Evolutionary conservation across 2,797 vertebrate genomes (phyloP).

Genomic region (Enteromius afrohamiltoni): DNA sequence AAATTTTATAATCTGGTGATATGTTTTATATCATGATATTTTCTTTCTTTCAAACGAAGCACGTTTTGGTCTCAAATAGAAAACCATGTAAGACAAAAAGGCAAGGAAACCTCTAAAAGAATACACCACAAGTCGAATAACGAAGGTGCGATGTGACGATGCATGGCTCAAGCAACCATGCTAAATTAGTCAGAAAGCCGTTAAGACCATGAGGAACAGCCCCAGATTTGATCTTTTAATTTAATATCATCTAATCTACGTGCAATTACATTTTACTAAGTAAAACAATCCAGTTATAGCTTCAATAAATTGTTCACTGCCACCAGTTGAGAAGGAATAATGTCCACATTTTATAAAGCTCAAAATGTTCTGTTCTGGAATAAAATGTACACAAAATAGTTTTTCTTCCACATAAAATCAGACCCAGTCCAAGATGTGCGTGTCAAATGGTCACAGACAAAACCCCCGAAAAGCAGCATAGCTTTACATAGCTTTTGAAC

Average conservation of each 20-base stretch:
- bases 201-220: neutral
- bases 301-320: neutral
- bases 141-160: neutral
- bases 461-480: neutral
- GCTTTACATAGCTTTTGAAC: neutral
- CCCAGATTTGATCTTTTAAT: conserved; percentile 3
- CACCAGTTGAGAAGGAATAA: neutral
- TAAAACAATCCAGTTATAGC: conserved; percentile 18
- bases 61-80: neutral
- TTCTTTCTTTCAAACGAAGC: neutral
- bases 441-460: conserved; percentile 70
- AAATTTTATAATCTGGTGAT: neutral
- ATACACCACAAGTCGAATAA: neutral
- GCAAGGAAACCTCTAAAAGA: neutral
- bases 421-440: conserved; percentile 29
- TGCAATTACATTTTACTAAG: neutral
- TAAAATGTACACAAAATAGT: neutral
- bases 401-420: conserved; percentile 11
- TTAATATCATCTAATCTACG: neutral
- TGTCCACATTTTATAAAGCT: conserved; percentile 13
- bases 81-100: conserved; percentile 2
- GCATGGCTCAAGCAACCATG: conserved; percentile 1
- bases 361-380: conserved; percentile 2
- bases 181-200: neutral
- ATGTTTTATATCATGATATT: neutral